Base-by-base conservation (phyloP, 2,797 vertebrate genomes). In the Danio aesculapii region DNA sequence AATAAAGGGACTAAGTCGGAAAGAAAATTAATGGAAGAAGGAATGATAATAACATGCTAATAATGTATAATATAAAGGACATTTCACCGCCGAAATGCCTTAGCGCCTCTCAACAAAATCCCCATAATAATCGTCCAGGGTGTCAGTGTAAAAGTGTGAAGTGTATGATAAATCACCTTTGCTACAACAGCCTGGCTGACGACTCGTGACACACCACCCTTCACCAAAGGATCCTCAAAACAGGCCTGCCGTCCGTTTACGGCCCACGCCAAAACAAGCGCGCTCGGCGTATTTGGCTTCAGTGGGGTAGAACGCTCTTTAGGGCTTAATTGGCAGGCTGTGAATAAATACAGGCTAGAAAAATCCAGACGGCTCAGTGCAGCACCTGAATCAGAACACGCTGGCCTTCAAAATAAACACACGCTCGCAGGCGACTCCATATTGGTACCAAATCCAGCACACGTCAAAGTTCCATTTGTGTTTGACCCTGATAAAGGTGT, bases 331-430 rank as follows among this genome's bases (percentile, higher is more conserved):
- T 84, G 83, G 55, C 63, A 44, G 19, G 12, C 58, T 9, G 55
- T 59, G 75, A 57, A 83, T 84, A 86, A 86, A 87, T 76, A 82
- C 61, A 75, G 77, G 52, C 47, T 11, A 44, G 66, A 52, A 59
- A 30, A 73, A 70, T 16, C 83, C 72, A 84, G 77, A 82, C 62
- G 21, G 66, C 58, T 67, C 21, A 43, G 16, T 61, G 76, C 82
- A 62, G 74, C 79, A 75, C 50, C 53, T 72, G 47, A 84, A 43
- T 43, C 46, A 68, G 43, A 67, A 62, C 70, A 72, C 63, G 70
- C 75, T 57, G 84, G 53, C 77, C 81, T 84, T 81, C 30, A 87
- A 84, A 83, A 85, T 85, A 85, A 84, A 81, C 68, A 85, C 73
- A 85, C 44, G 10, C 41, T 83, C 17, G 39, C 30, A 39, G 16